Evolutionary conservation across 2,113 vertebrate species (phyloP).

Genomic region (Alexandromys fortis): DNA sequence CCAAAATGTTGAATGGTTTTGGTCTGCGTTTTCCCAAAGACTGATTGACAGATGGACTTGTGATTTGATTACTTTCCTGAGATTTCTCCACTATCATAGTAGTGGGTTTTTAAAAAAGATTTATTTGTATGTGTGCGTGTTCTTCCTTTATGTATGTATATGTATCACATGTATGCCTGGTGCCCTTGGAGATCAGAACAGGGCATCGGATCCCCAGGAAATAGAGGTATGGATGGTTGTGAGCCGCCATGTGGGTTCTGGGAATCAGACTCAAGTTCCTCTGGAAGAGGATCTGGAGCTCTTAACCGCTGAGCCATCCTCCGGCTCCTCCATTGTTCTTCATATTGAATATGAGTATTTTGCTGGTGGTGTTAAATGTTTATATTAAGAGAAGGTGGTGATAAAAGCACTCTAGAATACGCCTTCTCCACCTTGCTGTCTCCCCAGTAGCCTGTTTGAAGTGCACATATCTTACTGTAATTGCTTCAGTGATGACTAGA

Average conservation of each 20-base stretch:
- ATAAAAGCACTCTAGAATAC: neutral
- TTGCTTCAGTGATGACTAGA: conserved; percentile 24
- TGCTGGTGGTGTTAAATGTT: neutral
- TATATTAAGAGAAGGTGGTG: conserved; percentile 45
- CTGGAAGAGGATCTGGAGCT: neutral
- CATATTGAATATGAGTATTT: neutral
- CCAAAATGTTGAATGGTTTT: conserved; percentile 29
- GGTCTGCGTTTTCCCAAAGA: neutral
- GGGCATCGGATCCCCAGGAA: neutral
- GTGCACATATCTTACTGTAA: conserved; percentile 55
- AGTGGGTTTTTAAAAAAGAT: neutral
- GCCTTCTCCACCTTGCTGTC: rapidly evolving
- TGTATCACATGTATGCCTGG: neutral
- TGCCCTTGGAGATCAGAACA: neutral
- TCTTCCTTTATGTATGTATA: neutral
- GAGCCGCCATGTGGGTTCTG: neutral
- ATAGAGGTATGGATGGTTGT: neutral
- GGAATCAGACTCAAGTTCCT: neutral
- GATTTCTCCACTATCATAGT: neutral
- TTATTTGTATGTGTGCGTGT: neutral
- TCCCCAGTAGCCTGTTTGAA: neutral
- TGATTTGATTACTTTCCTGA: conserved; percentile 40
- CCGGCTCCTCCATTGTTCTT: neutral
- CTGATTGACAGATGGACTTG: conserved; percentile 20
- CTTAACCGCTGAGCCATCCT: neutral